These are phyloP conservation scores for Diarsia mendica DNA, from an alignment of 2,888 invertebrate species.

Conservation along the genomic window DNA sequence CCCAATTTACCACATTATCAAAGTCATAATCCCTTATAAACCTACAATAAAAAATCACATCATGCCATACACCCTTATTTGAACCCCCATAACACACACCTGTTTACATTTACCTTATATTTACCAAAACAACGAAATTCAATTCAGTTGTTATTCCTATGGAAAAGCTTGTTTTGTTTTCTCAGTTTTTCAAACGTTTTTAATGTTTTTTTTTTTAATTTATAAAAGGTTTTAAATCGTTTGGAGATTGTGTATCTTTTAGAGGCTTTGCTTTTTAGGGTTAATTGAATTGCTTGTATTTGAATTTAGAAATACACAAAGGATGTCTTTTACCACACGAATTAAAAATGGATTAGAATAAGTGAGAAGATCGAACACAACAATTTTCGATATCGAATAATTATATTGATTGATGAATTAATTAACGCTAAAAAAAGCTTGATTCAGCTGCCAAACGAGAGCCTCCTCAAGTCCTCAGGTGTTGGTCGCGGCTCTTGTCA, in stretches of 20 bases:
- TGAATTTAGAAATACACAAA: not conserved
- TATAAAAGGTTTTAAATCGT: conserved; percentile 11
- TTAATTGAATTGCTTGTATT: not conserved
- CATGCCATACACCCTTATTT: conserved; percentile 37
- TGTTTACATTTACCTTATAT: conserved; percentile 28
- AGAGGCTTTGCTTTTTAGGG: not conserved
- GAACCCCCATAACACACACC: conserved; percentile 35
- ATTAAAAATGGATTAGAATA: not conserved
- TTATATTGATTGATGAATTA: no score
- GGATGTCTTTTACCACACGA: not conserved
- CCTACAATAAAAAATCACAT: conserved; percentile 48
- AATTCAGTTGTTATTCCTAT: conserved; percentile 12
- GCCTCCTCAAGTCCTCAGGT: no score
- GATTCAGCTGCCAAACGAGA: no score
- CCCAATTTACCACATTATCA: conserved; percentile 11
- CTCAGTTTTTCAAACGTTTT: conserved; percentile 40
- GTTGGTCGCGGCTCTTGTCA: no score
- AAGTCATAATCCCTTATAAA: conserved; percentile 24
- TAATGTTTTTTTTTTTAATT: not conserved
- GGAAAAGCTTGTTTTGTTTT: conserved; percentile 18
- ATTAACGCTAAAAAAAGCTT: no score
- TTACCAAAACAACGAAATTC: conserved; percentile 48
- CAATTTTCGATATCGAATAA: no score
- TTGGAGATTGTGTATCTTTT: not conserved
- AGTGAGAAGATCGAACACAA: no score